phyloP scores from a whole-genome alignment of 2,797 vertebrate species.

The Amblyraja radiata region DNA sequence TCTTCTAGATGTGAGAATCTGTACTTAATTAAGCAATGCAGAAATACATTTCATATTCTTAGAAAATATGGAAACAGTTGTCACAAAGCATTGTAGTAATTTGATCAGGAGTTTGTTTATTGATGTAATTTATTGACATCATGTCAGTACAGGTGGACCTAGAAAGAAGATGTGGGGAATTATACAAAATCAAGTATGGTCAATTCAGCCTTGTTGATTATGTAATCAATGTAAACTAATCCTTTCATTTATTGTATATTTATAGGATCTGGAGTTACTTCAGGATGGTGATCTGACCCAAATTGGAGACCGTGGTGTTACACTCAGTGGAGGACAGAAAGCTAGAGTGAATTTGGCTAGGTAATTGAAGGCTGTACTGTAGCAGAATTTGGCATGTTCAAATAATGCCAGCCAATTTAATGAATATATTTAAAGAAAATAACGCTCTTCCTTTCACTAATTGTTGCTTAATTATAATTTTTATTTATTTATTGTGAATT shows the following conservation, averaged over 20 bases:
- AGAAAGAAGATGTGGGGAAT: too few species aligned
- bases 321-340: slow-evolving; percentile 90
- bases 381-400: neutral
- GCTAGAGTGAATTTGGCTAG: slow-evolving; percentile 86
- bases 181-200: neutral
- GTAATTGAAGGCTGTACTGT: slow-evolving; percentile 47
- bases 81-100: too few species aligned
- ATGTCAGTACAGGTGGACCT: too few species aligned
- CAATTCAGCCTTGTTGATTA: neutral
- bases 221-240: neutral
- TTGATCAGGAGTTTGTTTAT: too few species aligned
- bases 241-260: neutral
- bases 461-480: neutral
- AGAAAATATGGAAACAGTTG: too few species aligned
- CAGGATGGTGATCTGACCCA: slow-evolving; percentile 78
- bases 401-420: neutral
- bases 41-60: too few species aligned
- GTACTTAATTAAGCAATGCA: too few species aligned
- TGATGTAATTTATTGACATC: too few species aligned
- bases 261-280: slow-evolving; percentile 79
- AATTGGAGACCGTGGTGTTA: slow-evolving; percentile 84
- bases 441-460: neutral
- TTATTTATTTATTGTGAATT: neutral
- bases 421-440: neutral
- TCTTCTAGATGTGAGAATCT: too few species aligned